Conservation (phyloP, 2,797 vertebrate genomes). For the Emys orbicularis region DNA sequence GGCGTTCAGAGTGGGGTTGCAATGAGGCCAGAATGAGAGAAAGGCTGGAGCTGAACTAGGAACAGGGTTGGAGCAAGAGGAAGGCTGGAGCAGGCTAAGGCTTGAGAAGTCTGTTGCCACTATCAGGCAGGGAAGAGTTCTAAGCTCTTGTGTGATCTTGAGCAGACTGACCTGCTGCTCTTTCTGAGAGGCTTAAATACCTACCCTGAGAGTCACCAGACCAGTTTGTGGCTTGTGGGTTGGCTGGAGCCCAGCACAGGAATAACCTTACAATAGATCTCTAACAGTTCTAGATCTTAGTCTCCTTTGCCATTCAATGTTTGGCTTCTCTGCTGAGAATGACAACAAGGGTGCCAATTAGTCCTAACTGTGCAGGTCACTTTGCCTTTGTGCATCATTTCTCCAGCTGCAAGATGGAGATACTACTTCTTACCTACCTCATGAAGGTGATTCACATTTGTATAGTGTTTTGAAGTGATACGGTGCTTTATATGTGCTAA, state of each 20-base stretch:
- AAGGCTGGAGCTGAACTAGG: background rate
- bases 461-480: background rate
- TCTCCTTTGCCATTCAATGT: background rate
- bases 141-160: background rate
- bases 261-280: background rate
- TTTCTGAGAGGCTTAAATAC: background rate
- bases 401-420: background rate
- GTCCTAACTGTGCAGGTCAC: background rate
- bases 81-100: background rate
- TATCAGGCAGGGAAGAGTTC: background rate
- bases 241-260: background rate
- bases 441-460: background rate
- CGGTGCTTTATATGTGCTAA: background rate
- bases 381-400: background rate
- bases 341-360: background rate
- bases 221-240: background rate
- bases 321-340: background rate
- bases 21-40: background rate
- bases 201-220: background rate
- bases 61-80: background rate
- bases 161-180: background rate
- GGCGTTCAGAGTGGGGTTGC: background rate
- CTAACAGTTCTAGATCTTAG: background rate
- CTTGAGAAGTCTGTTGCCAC: background rate
- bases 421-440: background rate